phyloP scores from a whole-genome alignment of 1,140 invertebrate species.

The Solen grandis region DNA sequence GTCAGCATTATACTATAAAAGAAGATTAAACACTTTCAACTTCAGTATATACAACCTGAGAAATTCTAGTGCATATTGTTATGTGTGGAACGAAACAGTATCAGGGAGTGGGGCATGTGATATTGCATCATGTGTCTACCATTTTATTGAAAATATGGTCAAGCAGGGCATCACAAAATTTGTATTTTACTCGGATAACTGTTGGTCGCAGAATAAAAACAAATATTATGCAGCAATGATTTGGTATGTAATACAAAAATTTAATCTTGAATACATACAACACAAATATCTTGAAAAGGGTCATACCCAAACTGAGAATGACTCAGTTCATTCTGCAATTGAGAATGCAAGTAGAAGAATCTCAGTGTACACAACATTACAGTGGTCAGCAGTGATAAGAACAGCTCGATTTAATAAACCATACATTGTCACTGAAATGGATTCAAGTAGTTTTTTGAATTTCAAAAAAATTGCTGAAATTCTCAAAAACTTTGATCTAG shows the following conservation, averaged over 20 bases:
- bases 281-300: slow-evolving; percentile 37
- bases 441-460: slow-evolving; percentile 10
- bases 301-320: slow-evolving; percentile 18
- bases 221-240: slow-evolving; percentile 27
- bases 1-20: slow-evolving; percentile 8
- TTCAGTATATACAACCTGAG: slow-evolving; percentile 25
- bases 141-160: slow-evolving; percentile 18
- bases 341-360: slow-evolving; percentile 17
- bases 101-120: slow-evolving; percentile 34
- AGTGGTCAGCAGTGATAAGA: slow-evolving; percentile 16
- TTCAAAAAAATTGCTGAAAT: neutral
- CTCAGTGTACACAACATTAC: slow-evolving; percentile 11
- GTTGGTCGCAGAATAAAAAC: slow-evolving; percentile 26
- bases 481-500: slow-evolving; percentile 1
- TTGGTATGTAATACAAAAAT: slow-evolving; percentile 13
- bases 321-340: slow-evolving; percentile 15
- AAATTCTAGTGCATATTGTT: slow-evolving; percentile 21
- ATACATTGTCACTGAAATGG: slow-evolving; percentile 20
- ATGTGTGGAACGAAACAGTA: slow-evolving; percentile 25
- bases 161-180: neutral
- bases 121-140: slow-evolving; percentile 26
- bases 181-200: slow-evolving; percentile 36
- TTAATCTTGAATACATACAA: slow-evolving; percentile 4
- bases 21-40: slow-evolving; percentile 25
- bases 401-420: neutral